Percentiles rank a stretch among this genome's conserved stretches.
phyloP scores from a whole-genome alignment of 2,797 vertebrate species.

The Acipenser transmontanus region DNA sequence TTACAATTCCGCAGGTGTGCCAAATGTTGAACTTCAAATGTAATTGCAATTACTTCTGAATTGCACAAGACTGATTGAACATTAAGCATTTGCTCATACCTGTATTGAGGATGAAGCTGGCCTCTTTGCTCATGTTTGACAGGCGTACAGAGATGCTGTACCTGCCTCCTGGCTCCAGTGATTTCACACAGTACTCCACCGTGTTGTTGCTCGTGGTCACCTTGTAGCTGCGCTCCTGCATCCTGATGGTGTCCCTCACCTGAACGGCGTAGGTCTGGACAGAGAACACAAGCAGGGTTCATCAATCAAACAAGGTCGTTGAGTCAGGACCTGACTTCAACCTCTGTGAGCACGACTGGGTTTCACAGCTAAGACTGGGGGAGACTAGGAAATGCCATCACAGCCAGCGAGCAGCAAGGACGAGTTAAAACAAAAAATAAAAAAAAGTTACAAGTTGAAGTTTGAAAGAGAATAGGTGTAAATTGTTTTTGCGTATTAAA shows the following conservation, averaged over 20 bases:
- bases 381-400: not conserved
- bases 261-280: conserved; percentile 76
- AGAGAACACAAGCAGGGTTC: not conserved
- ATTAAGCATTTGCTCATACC: too few relatives aligned
- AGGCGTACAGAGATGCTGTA: conserved; percentile 85
- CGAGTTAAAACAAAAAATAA: not conserved
- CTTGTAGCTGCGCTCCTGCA: conserved; percentile 81
- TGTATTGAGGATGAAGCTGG: too few relatives aligned
- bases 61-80: too few relatives aligned
- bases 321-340: not conserved
- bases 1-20: too few relatives aligned
- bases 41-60: too few relatives aligned
- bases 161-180: conserved; percentile 83
- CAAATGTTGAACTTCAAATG: too few relatives aligned
- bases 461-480: too few relatives aligned
- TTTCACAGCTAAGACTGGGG: not conserved
- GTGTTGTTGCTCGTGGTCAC: conserved; percentile 82
- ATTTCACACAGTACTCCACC: conserved; percentile 76
- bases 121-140: conserved; percentile 51
- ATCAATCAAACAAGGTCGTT: not conserved
- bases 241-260: conserved; percentile 79
- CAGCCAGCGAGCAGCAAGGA: not conserved
- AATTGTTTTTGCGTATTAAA: too few relatives aligned
- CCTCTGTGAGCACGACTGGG: not conserved
- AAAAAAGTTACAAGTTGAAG: not conserved